Evolutionary conservation across 2,797 vertebrate species (phyloP), one percentile per base, ranked within the genome.

Genomic region (Numenius phaeopus): DNA sequence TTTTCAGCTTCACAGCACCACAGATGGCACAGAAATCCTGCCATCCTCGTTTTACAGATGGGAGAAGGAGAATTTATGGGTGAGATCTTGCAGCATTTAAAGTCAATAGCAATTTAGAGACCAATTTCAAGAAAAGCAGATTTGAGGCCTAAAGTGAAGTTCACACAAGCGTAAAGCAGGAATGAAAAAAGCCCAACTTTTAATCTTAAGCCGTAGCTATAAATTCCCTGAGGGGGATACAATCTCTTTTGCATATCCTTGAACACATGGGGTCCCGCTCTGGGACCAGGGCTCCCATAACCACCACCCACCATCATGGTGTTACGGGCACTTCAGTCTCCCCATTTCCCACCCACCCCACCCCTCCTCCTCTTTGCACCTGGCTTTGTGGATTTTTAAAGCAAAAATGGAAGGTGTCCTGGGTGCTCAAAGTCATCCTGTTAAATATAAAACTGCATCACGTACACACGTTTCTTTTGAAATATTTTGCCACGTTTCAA

Each of bases 11-110:
- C 90, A 55, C 79, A 96, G 92, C 92, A 92, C 69, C 10, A 27
- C 94, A 97, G 84, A 94, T 97, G 95, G 93, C 89, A 95, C 72
- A 90, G 89, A 86, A 94, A 94, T 88, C 91, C 92, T 96, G 82
- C 90, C 94, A 91, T 91, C 94, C 89, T 89, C 58, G 0, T 94
- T 92, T 66, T 96, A 62, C 95, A 97, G 94, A 96, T 83, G 82
- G 95, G 72, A 94, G 86, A 96, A 70, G 75, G 58, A 94, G 86
- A 94, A 95, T 92, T 94, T 94, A 95, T 94, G 96, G 86, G 78
- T 73, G 83, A 92, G 94, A 96, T 96, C 86, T 87, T 95, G 71
- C 92, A 89, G 86, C 90, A 87, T 93, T 94, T 90, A 57, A 91
- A 97, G 93, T 83, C 90, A 94, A 81, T 20, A 86, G 87, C 90